Conservation (phyloP, 30 jellyfish, hydroid and myxozoan genomes). For the Sanderia malayensis region DNA sequence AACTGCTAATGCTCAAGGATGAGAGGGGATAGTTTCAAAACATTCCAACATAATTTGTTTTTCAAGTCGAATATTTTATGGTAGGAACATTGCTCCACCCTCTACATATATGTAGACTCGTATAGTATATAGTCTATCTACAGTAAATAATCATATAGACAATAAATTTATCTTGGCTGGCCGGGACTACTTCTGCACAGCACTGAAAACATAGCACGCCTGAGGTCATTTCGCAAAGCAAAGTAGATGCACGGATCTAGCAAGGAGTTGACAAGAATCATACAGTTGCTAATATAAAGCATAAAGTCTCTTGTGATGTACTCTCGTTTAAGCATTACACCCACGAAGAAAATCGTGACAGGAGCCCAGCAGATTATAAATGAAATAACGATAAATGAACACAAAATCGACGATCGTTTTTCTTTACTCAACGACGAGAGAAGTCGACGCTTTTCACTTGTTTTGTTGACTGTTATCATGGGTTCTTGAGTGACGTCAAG, state of each 20-base stretch:
- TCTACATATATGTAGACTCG: too few relatives aligned
- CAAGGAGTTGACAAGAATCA: slow-evolving; percentile 53
- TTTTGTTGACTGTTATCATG: neutral
- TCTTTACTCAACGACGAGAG: slow-evolving; percentile 20
- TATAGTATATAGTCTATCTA: too few relatives aligned
- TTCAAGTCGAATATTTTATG: too few relatives aligned
- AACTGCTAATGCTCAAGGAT: too few relatives aligned
- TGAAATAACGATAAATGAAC: slow-evolving; percentile 46
- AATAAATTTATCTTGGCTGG: neutral
- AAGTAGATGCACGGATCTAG: slow-evolving; percentile 52
- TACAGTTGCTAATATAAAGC: slow-evolving; percentile 37
- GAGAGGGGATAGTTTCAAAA: too few relatives aligned
- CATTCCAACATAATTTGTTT: too few relatives aligned
- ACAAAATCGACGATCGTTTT: slow-evolving; percentile 39
- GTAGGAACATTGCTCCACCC: too few relatives aligned
- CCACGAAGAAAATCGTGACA: slow-evolving; percentile 47
- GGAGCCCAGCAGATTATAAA: slow-evolving; percentile 65
- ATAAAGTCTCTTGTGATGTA: slow-evolving; percentile 33
- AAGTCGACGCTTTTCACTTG: neutral
- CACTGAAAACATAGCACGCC: slow-evolving; percentile 50
- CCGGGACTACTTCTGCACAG: slow-evolving; percentile 17
- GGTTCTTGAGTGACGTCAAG: slow-evolving; percentile 31
- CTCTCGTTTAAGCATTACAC: slow-evolving; percentile 14
- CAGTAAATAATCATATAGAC: too few relatives aligned
- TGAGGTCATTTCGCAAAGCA: slow-evolving; percentile 56